Base-by-base conservation (phyloP, 2,888 invertebrate genomes). In the Sinelater perroti region DNA sequence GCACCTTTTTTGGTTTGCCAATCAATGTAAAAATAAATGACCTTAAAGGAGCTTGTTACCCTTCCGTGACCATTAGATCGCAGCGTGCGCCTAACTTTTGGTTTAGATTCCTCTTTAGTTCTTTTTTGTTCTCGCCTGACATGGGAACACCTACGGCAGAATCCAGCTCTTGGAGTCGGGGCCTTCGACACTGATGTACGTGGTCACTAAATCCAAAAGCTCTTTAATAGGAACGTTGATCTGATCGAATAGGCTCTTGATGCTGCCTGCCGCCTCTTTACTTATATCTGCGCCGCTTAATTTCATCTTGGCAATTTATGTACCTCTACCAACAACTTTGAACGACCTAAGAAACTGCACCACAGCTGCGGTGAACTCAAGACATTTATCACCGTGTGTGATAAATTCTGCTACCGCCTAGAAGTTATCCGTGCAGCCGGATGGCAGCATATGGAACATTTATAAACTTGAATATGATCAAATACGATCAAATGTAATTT, bases 41-140 rank as follows among this genome's bases (percentile, higher is more conserved):
- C 89, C 72, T 97, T 96, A 78, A 97, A 97, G 97, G 18, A 91
- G 83, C 72, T 89, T 90, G 73, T 94, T 94, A 70, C 97, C 96
- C 65, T 93, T 89, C 46, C 87, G 84, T 1, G 92, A 91, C 97
- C 97, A 97, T 2, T 82, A 30, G 87, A 85, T 74, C 88, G 82
- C 1, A 82, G 77, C 46, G 81, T 80, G 64, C 45, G 44, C 30
- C 47, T 57, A 1, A 40, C 40, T 44, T 73, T 73, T 10, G 60
- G 60, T 45, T 65, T 67, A 7, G 64, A 56, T 20, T 76, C 76
- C 50, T 72, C 71, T 67, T 77, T 77, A n/a, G n/a, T n/a, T 60
- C 71, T 70, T 72, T 72, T 38, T 71, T 72, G 3, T 66, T 64
- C 18, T 56, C 64, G 11, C 50, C 8, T 21, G 35, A 16, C 2